phyloP scores from a whole-genome alignment of 2,797 vertebrate species.

The Chaetodon trifasciatus region DNA sequence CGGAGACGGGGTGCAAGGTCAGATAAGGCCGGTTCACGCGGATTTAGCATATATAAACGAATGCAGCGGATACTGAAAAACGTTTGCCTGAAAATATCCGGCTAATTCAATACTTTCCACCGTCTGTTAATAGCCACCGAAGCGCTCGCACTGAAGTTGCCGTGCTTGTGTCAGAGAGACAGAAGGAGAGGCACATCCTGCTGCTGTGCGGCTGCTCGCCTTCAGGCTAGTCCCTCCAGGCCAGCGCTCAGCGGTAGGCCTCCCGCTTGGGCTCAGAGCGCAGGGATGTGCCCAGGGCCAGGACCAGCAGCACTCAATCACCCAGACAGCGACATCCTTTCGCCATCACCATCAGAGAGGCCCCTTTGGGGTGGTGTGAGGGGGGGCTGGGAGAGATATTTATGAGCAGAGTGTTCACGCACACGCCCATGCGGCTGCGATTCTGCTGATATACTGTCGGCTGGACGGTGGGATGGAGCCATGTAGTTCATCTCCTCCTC shows the following conservation, averaged over 20 bases:
- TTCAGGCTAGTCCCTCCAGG: conserved; percentile 74
- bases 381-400: conserved; percentile 76
- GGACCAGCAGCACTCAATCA: conserved; percentile 86
- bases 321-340: conserved; percentile 88
- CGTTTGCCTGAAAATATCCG: background rate
- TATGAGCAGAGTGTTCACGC: conserved; percentile 82
- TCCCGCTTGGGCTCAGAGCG: conserved; percentile 73
- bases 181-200: conserved; percentile 65
- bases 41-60: background rate
- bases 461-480: conserved; percentile 80
- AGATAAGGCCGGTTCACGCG: conserved; percentile 34
- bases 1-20: conserved; percentile 60
- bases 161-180: conserved; percentile 52
- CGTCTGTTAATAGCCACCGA: conserved; percentile 1
- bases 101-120: conserved; percentile 11
- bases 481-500: conserved; percentile 85
- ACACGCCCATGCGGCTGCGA: conserved; percentile 78
- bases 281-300: conserved; percentile 81
- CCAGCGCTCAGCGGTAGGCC: conserved; percentile 75
- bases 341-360: conserved; percentile 85
- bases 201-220: conserved; percentile 72
- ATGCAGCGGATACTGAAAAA: background rate
- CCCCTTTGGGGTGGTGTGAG: conserved; percentile 78
- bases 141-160: conserved; percentile 25
- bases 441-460: conserved; percentile 84